Evolutionary conservation across 2,113 vertebrate species (phyloP).

Genomic region (Heterochromis multidens): DNA sequence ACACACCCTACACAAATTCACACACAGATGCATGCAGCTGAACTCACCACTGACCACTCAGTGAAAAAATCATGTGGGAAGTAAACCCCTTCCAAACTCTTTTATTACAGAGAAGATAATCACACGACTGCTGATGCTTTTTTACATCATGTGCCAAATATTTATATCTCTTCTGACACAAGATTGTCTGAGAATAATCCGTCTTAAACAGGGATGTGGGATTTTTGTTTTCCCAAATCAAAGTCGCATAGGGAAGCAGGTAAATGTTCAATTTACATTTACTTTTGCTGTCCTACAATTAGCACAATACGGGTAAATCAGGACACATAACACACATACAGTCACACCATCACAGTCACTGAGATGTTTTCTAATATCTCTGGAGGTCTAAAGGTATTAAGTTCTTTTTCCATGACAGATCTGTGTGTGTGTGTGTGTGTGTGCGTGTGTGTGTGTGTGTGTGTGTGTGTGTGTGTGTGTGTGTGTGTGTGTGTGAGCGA

Average conservation of each 20-base stretch:
- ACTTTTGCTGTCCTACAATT: background rate
- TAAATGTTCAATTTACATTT: background rate
- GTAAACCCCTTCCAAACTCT: background rate
- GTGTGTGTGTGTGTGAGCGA: background rate
- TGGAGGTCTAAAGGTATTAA: constrained; percentile 40
- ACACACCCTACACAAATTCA: constrained; percentile 34
- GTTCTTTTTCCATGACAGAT: constrained; percentile 56
- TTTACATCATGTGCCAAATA: constrained; percentile 4
- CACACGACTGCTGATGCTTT: background rate
- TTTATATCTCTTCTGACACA: constrained; percentile 18
- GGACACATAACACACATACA: constrained; percentile 16
- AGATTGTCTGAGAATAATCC: background rate
- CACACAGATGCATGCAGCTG: constrained; percentile 45
- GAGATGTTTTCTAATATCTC: constrained; percentile 35
- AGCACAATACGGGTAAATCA: background rate
- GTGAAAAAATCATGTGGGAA: constrained; percentile 41
- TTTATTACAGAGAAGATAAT: constrained; percentile 11
- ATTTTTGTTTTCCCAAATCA: background rate
- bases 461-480: background rate
- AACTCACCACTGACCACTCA: constrained; percentile 32
- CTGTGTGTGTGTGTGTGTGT: background rate
- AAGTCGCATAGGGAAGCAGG: background rate
- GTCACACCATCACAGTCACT: constrained; percentile 19
- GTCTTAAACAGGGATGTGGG: background rate
- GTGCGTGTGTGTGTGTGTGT: background rate